Evolutionary conservation across 2,113 vertebrate species (phyloP).

Genomic region (Cinclus mexicanus): DNA sequence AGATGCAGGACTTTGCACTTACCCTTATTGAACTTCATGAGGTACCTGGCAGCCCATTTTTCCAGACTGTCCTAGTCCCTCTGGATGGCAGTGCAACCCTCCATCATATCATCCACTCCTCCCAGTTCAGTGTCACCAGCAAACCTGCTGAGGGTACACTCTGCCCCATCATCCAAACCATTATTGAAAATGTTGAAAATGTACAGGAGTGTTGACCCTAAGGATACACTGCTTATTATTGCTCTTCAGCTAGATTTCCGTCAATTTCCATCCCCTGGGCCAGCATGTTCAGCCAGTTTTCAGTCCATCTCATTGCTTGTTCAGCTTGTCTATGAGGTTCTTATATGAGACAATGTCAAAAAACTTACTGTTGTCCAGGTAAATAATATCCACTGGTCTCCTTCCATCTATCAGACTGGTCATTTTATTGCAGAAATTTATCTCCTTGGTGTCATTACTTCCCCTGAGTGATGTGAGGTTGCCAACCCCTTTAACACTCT

Average conservation of each 20-base stretch:
- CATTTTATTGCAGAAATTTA: not conserved
- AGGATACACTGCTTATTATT: not conserved
- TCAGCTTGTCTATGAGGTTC: not conserved
- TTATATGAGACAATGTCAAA: not conserved
- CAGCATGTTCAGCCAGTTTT: not conserved
- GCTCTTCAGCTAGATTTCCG: not conserved
- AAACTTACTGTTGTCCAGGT: not conserved
- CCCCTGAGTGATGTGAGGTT: not conserved
- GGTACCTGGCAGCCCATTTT: not conserved
- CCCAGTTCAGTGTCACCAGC: not conserved
- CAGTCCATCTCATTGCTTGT: not conserved
- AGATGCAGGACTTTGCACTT: not conserved
- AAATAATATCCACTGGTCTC: not conserved
- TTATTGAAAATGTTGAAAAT: not conserved
- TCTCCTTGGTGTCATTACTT: not conserved
- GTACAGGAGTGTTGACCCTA: not conserved
- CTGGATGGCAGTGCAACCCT: not conserved
- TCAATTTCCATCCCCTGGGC: not conserved
- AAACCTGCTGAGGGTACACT: not conserved
- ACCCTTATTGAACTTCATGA: not conserved
- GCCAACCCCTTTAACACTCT: not conserved
- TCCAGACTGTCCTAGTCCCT: not conserved
- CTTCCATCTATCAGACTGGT: not conserved
- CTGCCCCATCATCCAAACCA: not conserved
- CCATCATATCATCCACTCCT: not conserved